A percentile compares a stretch with the other conserved stretches of the same genome.
Evolutionary conservation across 2,888 invertebrate species (phyloP).

Genomic region (Cerceris ruficornis): DNA sequence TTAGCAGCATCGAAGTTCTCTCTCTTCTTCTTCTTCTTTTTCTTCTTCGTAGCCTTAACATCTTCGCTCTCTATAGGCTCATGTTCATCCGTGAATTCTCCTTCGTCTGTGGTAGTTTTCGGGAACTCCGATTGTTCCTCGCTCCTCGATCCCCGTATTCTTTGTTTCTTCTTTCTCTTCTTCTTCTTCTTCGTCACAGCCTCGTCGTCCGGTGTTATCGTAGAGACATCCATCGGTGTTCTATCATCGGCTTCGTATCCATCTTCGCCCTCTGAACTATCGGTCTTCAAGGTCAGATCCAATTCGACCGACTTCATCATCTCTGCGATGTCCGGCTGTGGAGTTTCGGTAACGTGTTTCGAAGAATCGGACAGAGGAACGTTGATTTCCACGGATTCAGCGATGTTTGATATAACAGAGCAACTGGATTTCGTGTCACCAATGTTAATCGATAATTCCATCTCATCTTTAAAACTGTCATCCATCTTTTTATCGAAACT

Average conservation of each 20-base stretch:
- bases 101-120: conserved; percentile 76
- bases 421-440: conserved; percentile 55
- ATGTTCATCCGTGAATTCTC: conserved; percentile 80
- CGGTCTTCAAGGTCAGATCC: conserved; percentile 68
- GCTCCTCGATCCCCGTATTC: conserved; percentile 82
- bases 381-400: conserved; percentile 83
- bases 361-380: conserved; percentile 83
- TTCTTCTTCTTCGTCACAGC: conserved; percentile 81
- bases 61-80: conserved; percentile 59
- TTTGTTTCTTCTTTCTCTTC: conserved; percentile 82
- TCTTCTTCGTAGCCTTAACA: conserved; percentile 78
- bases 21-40: conserved; percentile 81
- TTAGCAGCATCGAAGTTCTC: conserved; percentile 19
- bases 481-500: conserved; percentile 33
- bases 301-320: conserved; percentile 54
- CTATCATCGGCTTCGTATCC: conserved; percentile 90
- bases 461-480: conserved; percentile 65
- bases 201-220: conserved; percentile 74
- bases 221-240: conserved; percentile 84
- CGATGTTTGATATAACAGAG: conserved; percentile 82
- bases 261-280: conserved; percentile 82
- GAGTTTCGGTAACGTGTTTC: conserved; percentile 82
- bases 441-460: conserved; percentile 43
- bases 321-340: conserved; percentile 74
- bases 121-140: conserved; percentile 83